Base-by-base conservation (phyloP, 2,888 invertebrate genomes). In the Isoperla grammatica region DNA sequence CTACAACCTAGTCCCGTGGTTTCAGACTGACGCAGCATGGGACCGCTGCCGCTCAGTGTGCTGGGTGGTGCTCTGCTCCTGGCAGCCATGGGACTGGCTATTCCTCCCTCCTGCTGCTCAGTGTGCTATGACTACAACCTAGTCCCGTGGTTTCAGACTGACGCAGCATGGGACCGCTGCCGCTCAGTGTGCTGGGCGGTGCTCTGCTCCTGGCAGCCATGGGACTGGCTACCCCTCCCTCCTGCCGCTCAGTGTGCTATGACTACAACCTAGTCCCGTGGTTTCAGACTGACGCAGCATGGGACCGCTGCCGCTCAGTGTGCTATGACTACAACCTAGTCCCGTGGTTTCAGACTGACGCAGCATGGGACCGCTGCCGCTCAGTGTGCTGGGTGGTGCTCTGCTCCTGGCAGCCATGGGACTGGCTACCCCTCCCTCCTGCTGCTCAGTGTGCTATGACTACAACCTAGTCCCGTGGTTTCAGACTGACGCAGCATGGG, bases 161-260 rank as follows among this genome's bases (percentile, higher is more conserved):
- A 62, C 60, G 58, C 29, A 57, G 35, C 15, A 60, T 53, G 48
- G 39, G 48, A 50, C 20, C 39, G 57, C 58, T 58, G 20, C 43
- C 59, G 56, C 57, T 49, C 45, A 46, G 49, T 15, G 29, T 49
- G 50, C 56, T 61, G 62, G 45, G 56, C 54, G 43, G 46, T 20
- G 37, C 55, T 13, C 39, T 20, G 56, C 56, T 57, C 17, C 39
- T 49, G 46, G 56, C 56, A 39, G 42, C 39, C 20, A 56, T 53
- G 46, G 50, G 54, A 9, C 57, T 11, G 23, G 53, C 60, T 40
- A 49, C 29, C 15, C 62, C 45, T 54, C 56, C 55, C 45, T 29
- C 23, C 54, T 84, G 84, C 72, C 78, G 80, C 64, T n/a, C n/a
- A n/a, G n/a, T n/a, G n/a, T n/a, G n/a, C n/a, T 29, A 29, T 29